Conservation (phyloP, 2,888 invertebrate species). For the Lomographa bimaculata region DNA sequence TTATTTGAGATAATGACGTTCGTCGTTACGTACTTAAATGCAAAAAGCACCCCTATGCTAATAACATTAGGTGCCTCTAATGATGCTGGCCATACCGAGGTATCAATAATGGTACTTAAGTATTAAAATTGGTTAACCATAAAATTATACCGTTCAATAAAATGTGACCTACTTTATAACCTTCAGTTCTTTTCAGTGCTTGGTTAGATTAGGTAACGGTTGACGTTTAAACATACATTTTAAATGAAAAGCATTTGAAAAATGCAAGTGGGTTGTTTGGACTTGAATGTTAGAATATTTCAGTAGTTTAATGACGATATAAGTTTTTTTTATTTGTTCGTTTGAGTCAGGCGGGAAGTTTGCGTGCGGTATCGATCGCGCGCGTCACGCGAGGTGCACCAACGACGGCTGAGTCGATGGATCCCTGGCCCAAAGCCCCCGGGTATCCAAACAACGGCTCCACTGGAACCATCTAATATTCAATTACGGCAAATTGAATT, state of each 20-base stretch:
- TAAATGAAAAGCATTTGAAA: conserved; percentile 2
- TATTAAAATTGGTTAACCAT: not conserved
- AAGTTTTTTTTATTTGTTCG: conserved; percentile 44
- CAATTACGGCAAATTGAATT: conserved; percentile 35
- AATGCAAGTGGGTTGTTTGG: not conserved
- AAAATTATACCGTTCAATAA: conserved; percentile 12
- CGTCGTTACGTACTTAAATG: too few relatives aligned
- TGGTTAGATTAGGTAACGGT: conserved; percentile 16
- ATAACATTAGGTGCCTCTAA: too few relatives aligned
- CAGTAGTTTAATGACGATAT: not conserved
- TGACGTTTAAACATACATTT: conserved; percentile 4
- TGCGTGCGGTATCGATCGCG: conserved; percentile 75
- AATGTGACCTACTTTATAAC: conserved; percentile 21
- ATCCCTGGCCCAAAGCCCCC: conserved; percentile 29
- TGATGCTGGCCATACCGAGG: too few relatives aligned
- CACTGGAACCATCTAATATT: conserved; percentile 36
- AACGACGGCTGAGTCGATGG: conserved; percentile 38
- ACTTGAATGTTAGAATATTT: not conserved
- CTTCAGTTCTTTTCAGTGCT: conserved; percentile 15
- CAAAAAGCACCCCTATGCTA: too few relatives aligned
- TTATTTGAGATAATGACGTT: too few relatives aligned
- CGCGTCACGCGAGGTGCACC: conserved; percentile 76
- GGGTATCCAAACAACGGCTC: conserved; percentile 5
- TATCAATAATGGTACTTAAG: too few relatives aligned
- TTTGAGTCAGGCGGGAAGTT: conserved; percentile 64